Evolutionary conservation across 2,113 vertebrate species (phyloP).

Genomic region (Vulpes vulpes): DNA sequence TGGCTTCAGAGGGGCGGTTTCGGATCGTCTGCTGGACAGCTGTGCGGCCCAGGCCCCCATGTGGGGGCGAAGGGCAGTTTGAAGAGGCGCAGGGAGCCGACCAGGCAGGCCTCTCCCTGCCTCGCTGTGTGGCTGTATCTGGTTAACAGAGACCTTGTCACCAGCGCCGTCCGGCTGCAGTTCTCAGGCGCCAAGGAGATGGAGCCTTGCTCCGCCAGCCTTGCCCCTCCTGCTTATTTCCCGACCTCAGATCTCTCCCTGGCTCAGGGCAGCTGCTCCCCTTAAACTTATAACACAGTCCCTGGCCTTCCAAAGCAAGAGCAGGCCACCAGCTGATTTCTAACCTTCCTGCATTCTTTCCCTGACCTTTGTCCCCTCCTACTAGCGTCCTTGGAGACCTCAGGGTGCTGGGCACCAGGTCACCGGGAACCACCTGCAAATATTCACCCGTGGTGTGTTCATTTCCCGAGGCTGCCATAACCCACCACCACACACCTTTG

Average conservation of each 20-base stretch:
- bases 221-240: not conserved
- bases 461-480: not conserved
- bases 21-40: not conserved
- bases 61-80: not conserved
- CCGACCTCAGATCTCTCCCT: not conserved
- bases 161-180: not conserved
- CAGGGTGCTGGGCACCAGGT: too few relatives aligned
- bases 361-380: too few relatives aligned
- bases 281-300: too few relatives aligned
- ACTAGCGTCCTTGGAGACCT: fast-evolving
- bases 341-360: not conserved
- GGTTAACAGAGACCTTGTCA: not conserved
- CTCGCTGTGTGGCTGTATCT: fast-evolving
- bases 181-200: not conserved
- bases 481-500: not conserved
- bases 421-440: not conserved
- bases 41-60: not conserved
- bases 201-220: not conserved
- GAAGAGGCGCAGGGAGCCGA: not conserved
- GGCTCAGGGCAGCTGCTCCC: too few relatives aligned
- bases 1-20: not conserved
- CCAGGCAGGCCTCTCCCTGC: fast-evolving
- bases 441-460: fast-evolving
- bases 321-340: not conserved
- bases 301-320: not conserved